phyloP scores from a whole-genome alignment of 2,888 invertebrate genomes.

The Ectemnius cavifrons region DNA sequence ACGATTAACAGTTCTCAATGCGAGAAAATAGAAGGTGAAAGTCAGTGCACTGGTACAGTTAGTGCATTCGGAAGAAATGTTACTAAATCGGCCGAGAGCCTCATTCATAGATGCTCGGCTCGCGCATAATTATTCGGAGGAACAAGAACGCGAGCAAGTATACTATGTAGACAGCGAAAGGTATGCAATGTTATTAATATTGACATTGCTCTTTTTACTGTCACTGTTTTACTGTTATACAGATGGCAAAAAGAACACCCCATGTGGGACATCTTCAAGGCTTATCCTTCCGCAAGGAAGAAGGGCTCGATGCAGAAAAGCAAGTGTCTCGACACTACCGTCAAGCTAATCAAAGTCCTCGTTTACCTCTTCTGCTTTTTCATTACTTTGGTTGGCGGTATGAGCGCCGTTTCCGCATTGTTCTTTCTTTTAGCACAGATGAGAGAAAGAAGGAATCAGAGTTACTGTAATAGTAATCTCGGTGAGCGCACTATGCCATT shows the following conservation, averaged over 20 bases:
- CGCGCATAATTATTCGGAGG: too few species aligned
- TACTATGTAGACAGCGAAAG: too few species aligned
- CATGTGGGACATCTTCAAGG: slow-evolving; percentile 90
- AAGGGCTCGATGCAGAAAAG: slow-evolving; percentile 84
- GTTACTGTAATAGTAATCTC: slow-evolving; percentile 81
- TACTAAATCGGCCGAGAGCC: too few species aligned
- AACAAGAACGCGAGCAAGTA: too few species aligned
- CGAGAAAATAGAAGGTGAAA: too few species aligned
- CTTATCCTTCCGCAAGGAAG: slow-evolving; percentile 84
- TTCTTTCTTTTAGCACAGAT: slow-evolving; percentile 87
- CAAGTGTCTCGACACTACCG: slow-evolving; percentile 82
- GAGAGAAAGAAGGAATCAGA: slow-evolving; percentile 79
- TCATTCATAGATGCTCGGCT: too few species aligned
- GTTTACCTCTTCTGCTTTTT: slow-evolving; percentile 85
- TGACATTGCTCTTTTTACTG: too few species aligned
- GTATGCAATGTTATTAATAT: too few species aligned
- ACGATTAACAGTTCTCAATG: too few species aligned
- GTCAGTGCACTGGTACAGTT: too few species aligned
- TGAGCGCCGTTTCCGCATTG: slow-evolving; percentile 86
- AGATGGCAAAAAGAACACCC: slow-evolving; percentile 76
- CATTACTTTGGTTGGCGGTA: slow-evolving; percentile 83
- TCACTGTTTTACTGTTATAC: too few species aligned
- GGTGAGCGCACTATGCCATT: slow-evolving; percentile 68
- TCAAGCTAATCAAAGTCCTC: slow-evolving; percentile 84
- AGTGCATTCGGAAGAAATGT: too few species aligned